Evolutionary conservation across 2,888 invertebrate species (phyloP).

Genomic region (Epistrophe eligans): DNA sequence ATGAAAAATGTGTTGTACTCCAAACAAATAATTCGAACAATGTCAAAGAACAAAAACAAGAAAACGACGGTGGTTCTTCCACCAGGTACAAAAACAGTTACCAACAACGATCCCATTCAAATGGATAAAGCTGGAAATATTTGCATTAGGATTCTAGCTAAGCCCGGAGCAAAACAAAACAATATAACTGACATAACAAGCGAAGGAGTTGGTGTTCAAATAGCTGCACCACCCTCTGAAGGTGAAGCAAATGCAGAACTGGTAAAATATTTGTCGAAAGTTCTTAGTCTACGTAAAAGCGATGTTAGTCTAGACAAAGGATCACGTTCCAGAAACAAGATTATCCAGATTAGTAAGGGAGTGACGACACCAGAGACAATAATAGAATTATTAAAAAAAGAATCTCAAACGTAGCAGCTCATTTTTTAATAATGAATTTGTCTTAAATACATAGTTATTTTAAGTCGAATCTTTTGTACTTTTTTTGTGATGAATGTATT

Average conservation of each 20-base stretch:
- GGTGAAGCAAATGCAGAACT: constrained; percentile 92
- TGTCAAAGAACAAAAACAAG: constrained; percentile 65
- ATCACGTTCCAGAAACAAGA: constrained; percentile 86
- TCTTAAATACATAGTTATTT: too few species aligned
- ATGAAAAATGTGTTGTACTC: constrained; percentile 31
- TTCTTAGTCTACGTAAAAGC: constrained; percentile 89
- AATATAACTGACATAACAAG: constrained; percentile 87
- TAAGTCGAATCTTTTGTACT: background rate
- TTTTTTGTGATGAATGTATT: background rate
- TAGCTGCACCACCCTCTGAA: constrained; percentile 92
- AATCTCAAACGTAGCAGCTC: constrained; percentile 70
- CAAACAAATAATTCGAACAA: constrained; percentile 27
- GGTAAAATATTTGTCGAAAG: constrained; percentile 88
- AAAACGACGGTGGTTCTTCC: constrained; percentile 32
- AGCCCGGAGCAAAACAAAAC: constrained; percentile 90
- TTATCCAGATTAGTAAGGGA: constrained; percentile 84
- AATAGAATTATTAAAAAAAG: constrained; percentile 83
- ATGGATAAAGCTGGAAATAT: constrained; percentile 87
- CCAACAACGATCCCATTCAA: constrained; percentile 81
- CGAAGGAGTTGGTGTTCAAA: constrained; percentile 90
- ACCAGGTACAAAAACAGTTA: constrained; percentile 24
- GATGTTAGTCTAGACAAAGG: constrained; percentile 88
- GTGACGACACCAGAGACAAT: constrained; percentile 84
- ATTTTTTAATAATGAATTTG: background rate
- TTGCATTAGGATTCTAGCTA: constrained; percentile 87